Base-by-base conservation (phyloP, 2,888 invertebrate species). In the Notocelia uddmanniana region DNA sequence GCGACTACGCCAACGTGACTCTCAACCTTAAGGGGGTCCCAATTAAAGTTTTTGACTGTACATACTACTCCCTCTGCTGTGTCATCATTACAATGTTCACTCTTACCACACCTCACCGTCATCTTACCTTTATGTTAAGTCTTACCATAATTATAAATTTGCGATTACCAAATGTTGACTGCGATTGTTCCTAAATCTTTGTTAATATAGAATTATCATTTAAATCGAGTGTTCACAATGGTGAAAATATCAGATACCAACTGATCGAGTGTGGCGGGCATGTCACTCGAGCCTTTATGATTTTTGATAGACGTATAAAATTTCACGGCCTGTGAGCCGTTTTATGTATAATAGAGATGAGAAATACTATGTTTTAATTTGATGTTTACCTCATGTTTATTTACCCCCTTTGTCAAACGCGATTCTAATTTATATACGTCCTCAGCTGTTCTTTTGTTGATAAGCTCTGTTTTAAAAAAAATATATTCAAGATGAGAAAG, bases 251-350 rank as follows among this genome's bases (percentile, higher is more conserved):
- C 54, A n/a, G 19, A 19, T 19, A 26, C 31, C 54, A 62, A 31
- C 45, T 60, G 60, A 21, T 41, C 26, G 31, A 26, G 19, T 48
- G 48, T 48, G 62, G 55, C 48, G 21, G 18, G 41, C 21, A 31
- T 21, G 26, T 37, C 50, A 66, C 41, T 23, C 52, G 59, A 59
- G 31, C 66, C 59, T 59, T 71, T 71, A 66, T 71, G 66, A 71
- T 66, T 71, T 50, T 66, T 71, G 66, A 71, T 60, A 34, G 71
- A 45, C 59, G 58, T 54, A 71, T 71, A 59, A 66, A 66, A 71
- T 71, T 66, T 59, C 71, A 71, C 59, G 45, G 23, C 54, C 59
- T 45, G 41, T 66, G 71, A 60, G 66, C 66, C 21, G 34, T 15
- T 50, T 48, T 52, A 45, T 66, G 54, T 41, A 18, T 21, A 18